Evolutionary conservation across 2,113 vertebrate species (phyloP).

Genomic region (Gallinago paraguaiae): DNA sequence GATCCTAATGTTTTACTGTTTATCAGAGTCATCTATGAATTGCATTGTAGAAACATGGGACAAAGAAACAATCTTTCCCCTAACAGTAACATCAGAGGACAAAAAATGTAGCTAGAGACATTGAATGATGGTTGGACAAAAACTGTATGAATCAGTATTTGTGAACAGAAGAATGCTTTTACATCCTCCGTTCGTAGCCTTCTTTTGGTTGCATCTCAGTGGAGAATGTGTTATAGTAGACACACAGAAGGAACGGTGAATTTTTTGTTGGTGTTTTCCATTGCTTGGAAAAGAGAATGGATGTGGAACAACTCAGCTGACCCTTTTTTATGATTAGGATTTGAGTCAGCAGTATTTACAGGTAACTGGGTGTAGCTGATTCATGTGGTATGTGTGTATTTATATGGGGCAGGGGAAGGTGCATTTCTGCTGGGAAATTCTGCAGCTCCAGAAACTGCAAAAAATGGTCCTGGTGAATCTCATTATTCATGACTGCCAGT

Average conservation of each 20-base stretch:
- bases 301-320: neutral
- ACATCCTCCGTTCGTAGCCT: neutral
- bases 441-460: neutral
- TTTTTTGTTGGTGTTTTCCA: neutral
- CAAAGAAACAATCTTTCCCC: neutral
- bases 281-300: neutral
- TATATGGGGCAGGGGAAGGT: fast-evolving
- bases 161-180: neutral
- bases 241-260: fast-evolving
- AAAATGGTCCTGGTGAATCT: neutral
- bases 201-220: neutral
- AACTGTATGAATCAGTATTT: fast-evolving
- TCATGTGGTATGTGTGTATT: fast-evolving
- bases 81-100: neutral
- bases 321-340: neutral
- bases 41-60: neutral
- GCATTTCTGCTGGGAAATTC: neutral
- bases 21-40: neutral
- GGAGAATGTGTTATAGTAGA: fast-evolving
- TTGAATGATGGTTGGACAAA: neutral
- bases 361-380: neutral
- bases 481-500: neutral
- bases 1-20: neutral
- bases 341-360: neutral
- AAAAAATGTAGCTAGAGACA: neutral